Conservation (phyloP, 2,888 invertebrate species). For the Patella depressa region DNA sequence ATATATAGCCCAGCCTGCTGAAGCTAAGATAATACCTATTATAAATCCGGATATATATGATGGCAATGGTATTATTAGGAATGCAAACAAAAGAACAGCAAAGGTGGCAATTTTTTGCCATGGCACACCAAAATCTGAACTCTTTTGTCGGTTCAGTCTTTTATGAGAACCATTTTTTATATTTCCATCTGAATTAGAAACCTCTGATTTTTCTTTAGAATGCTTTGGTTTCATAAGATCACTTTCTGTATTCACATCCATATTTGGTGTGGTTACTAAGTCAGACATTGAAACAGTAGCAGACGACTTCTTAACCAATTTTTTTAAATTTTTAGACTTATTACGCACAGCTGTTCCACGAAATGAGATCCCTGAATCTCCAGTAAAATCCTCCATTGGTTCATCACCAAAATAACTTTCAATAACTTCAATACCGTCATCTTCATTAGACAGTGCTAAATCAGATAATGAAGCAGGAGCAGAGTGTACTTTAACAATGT, state of each 20-base stretch:
- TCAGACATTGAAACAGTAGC: conserved; percentile 30
- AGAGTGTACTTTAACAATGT: conserved; percentile 1
- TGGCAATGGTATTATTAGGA: conserved; percentile 61
- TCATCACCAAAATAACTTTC: conserved; percentile 38
- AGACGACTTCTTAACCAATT: conserved; percentile 14
- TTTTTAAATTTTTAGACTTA: conserved; percentile 16
- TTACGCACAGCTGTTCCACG: background rate
- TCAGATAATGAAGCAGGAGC: background rate
- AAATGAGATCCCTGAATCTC: conserved; percentile 31
- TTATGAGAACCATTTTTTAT: background rate
- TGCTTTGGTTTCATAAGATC: background rate
- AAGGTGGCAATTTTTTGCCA: conserved; percentile 39
- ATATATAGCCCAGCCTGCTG: conserved; percentile 49
- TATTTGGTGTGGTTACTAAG: conserved; percentile 14
- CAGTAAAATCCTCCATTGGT: conserved; percentile 43
- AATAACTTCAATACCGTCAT: conserved; percentile 29
- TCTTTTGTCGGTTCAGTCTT: background rate
- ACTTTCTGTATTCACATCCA: background rate
- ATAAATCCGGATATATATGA: conserved; percentile 63
- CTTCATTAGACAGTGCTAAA: background rate
- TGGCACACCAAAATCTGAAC: conserved; percentile 21
- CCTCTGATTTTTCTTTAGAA: background rate
- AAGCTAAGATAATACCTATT: conserved; percentile 50
- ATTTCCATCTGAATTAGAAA: background rate
- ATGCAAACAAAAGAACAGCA: conserved; percentile 47